phyloP scores from a whole-genome alignment of 2,113 vertebrate genomes.

The Thymallus thymallus region DNA sequence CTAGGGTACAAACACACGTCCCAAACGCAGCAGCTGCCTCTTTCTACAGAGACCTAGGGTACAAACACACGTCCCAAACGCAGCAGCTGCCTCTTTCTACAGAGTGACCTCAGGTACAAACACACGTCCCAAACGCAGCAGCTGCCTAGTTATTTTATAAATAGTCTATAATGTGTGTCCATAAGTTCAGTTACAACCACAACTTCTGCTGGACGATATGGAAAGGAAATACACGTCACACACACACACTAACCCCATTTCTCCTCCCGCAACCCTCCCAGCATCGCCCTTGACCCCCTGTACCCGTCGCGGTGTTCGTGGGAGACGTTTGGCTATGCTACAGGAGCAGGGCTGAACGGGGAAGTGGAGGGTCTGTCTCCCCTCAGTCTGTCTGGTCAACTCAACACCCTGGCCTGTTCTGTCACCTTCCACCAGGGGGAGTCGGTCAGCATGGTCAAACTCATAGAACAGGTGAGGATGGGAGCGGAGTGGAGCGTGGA shows the following conservation, averaged over 20 bases:
- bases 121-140: neutral
- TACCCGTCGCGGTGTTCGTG: constrained; percentile 96
- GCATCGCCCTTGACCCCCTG: constrained; percentile 93
- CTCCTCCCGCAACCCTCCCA: constrained; percentile 46
- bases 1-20: constrained; percentile 77
- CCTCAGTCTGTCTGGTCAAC: constrained; percentile 84
- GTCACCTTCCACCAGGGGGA: constrained; percentile 93
- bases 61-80: neutral
- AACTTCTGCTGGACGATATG: neutral
- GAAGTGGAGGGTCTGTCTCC: constrained; percentile 83
- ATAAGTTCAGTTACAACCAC: neutral
- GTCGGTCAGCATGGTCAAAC: constrained; percentile 93
- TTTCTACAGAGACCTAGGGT: constrained; percentile 98
- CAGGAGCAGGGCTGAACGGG: constrained; percentile 78
- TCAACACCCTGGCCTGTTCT: constrained; percentile 93
- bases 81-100: too few species aligned
- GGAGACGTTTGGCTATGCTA: constrained; percentile 95
- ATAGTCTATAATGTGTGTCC: neutral
- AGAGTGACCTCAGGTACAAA: too few species aligned
- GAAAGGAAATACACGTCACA: neutral
- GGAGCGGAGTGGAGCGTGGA: too few species aligned
- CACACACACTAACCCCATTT: neutral
- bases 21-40: constrained; percentile 87
- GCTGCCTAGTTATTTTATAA: neutral
- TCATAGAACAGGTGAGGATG: constrained; percentile 89